Conservation (phyloP, 2,888 invertebrate species). For the Cephus pulcher region DNA sequence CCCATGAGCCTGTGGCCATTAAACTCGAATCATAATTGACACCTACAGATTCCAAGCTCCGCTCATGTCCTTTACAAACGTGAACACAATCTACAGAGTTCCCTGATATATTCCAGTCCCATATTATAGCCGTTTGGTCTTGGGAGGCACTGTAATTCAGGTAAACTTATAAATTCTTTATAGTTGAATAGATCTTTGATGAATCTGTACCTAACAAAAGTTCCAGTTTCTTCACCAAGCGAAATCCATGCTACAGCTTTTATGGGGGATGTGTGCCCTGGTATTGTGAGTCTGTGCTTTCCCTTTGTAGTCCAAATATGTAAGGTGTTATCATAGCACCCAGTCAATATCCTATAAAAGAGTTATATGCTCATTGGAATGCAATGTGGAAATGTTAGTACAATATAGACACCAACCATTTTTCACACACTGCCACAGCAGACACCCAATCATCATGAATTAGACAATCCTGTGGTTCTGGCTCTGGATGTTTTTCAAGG, state of each 20-base stretch:
- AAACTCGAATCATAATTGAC: conserved; percentile 76
- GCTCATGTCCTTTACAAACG: conserved; percentile 90
- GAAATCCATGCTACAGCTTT: conserved; percentile 91
- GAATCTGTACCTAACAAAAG: conserved; percentile 74
- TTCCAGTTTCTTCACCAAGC: conserved; percentile 73
- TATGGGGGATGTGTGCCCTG: conserved; percentile 88
- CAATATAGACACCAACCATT: conserved; percentile 70
- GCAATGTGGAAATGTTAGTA: not conserved
- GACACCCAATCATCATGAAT: conserved; percentile 99
- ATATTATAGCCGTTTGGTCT: conserved; percentile 91
- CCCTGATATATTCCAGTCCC: conserved; percentile 84
- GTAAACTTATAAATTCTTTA: conserved; percentile 1
- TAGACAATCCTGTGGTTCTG: conserved; percentile 91
- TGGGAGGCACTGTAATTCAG: conserved; percentile 79
- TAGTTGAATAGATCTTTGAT: not conserved
- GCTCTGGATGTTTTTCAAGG: conserved; percentile 89
- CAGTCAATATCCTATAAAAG: conserved; percentile 83
- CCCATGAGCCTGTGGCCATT: conserved; percentile 92
- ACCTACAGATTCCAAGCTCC: conserved; percentile 89
- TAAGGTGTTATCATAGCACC: conserved; percentile 93
- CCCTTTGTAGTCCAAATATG: conserved; percentile 92
- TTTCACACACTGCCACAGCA: conserved; percentile 77
- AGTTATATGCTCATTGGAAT: not conserved
- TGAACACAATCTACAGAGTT: conserved; percentile 84
- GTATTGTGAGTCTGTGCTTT: conserved; percentile 83